Base-by-base conservation (phyloP, 35 echinoderm and acorn worm species). In the Apostichopus parvimensis region DNA sequence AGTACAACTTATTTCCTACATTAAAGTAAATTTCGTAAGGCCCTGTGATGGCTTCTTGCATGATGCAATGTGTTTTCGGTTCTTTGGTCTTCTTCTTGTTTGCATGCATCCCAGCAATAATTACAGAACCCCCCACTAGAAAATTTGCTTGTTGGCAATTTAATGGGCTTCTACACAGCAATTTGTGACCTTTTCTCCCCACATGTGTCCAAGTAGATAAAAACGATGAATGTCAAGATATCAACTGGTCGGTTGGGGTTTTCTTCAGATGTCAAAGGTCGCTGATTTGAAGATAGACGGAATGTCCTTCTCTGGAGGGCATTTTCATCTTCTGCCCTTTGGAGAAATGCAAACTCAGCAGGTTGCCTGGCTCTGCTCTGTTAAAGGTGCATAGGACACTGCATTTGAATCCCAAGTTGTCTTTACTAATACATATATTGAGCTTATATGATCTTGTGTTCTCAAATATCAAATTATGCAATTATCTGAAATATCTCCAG, bases 321-420 rank as follows among this genome's bases (percentile, higher is more conserved):
- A 18, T 83, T 83, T 84, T 84, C 54, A 58, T 84, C 81, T 84
- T 60, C 81, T 84, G 81, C 81, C 81, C 81, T 24, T 84, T 84
- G 22, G 81, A 20, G 18, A 84, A 84, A 84, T 84, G 81, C 81
- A 20, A 58, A 58, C 81, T 58, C 81, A 84, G 81, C 81, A 60
- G 57, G 81, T 58, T 58, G 54, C 54, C 81, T 45, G 34, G 34
- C 34, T 45, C 34, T 3, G 34, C 34, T 45, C 34, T 45, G 34
- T 45, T 45, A 45, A 45, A 45, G 34, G 34, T 45, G 34, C 4
- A 4, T 45, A 45, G 34, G 34, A 45, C 3, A 45, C 34, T 45
- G 34, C 34, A 45, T 45, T 45, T 0, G 34, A 45, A 45, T 45
- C 34, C 34, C 34, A 45, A 45, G 34, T 45, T 45, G 34, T 45